These are phyloP conservation scores for Lepilemur septentrionalis DNA, from an alignment of 2,797 vertebrate genomes.

Conservation along the genomic window DNA sequence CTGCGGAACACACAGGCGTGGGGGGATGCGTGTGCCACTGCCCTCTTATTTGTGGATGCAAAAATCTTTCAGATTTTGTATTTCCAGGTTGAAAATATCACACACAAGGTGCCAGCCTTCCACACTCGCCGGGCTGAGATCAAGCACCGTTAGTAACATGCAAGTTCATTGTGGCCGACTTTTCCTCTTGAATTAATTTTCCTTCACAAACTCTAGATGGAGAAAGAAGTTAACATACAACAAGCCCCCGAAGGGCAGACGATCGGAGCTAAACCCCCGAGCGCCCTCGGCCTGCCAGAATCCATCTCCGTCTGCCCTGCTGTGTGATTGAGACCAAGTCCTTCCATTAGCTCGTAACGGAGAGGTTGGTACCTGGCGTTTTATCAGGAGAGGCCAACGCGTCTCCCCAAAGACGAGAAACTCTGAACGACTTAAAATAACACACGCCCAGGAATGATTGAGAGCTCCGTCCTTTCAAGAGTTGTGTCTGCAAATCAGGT, in stretches of 20 bases:
- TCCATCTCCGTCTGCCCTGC: neutral
- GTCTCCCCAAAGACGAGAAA: slow-evolving; percentile 70
- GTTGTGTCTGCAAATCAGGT: slow-evolving; percentile 83
- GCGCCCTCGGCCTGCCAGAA: neutral
- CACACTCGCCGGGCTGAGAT: neutral
- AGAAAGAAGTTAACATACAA: neutral
- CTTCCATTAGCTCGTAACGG: neutral
- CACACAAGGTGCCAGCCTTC: slow-evolving; percentile 19
- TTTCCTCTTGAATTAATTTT: neutral
- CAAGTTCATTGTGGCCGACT: neutral
- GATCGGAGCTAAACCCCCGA: neutral
- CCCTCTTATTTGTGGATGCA: neutral
- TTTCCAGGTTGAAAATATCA: neutral
- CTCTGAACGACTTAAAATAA: slow-evolving; percentile 71
- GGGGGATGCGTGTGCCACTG: rapidly evolving
- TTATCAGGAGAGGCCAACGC: slow-evolving; percentile 29
- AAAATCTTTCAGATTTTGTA: neutral
- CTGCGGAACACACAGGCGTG: neutral
- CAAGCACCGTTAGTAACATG: rapidly evolving
- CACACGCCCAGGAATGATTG: slow-evolving; percentile 66
- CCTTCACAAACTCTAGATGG: neutral
- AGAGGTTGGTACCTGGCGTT: slow-evolving; percentile 14
- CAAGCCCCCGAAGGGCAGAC: neutral
- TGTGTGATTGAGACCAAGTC: neutral
- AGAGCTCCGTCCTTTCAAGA: slow-evolving; percentile 83